A percentile compares a stretch with the other conserved stretches of the same genome.
phyloP scores from a whole-genome alignment of 2,113 vertebrate genomes.

The Amphilophus citrinellus region DNA sequence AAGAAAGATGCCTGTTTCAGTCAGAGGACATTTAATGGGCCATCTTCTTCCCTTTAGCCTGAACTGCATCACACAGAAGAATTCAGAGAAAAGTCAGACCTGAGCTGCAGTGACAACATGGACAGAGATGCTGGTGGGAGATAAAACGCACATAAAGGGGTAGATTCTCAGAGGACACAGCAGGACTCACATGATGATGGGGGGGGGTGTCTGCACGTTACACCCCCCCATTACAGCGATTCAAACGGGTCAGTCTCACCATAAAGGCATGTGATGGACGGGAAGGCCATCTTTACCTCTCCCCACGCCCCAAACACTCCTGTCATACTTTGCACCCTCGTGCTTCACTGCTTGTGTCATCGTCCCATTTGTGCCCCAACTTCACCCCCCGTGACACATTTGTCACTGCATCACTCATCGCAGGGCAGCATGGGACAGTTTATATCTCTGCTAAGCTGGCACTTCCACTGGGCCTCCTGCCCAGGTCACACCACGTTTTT shows the following conservation, averaged over 20 bases:
- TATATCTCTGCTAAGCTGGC: constrained; percentile 68
- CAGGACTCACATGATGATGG: constrained; percentile 18
- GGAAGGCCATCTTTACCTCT: background rate
- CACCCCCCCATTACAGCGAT: constrained; percentile 26
- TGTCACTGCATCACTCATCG: constrained; percentile 76
- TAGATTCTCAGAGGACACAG: background rate
- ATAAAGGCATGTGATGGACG: constrained; percentile 19
- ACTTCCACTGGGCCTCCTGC: constrained; percentile 49
- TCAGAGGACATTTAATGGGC: background rate
- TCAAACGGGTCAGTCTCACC: constrained; percentile 47
- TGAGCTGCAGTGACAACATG: background rate
- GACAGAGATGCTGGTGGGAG: background rate
- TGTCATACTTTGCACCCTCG: constrained; percentile 68
- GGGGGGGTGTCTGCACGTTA: background rate
- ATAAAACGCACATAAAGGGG: background rate
- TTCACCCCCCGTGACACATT: constrained; percentile 45
- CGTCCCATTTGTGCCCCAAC: constrained; percentile 36
- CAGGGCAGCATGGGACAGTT: constrained; percentile 55
- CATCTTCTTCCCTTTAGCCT: background rate
- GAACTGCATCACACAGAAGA: background rate
- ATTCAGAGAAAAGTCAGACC: no score
- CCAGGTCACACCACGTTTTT: constrained; percentile 36
- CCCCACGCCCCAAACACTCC: constrained; percentile 23
- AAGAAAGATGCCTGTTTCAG: background rate
- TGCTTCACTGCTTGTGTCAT: constrained; percentile 74